A percentile compares a stretch with the other conserved stretches of the same genome.
phyloP scores from a whole-genome alignment of 2,888 invertebrate species.

The Spilarctia lutea region DNA sequence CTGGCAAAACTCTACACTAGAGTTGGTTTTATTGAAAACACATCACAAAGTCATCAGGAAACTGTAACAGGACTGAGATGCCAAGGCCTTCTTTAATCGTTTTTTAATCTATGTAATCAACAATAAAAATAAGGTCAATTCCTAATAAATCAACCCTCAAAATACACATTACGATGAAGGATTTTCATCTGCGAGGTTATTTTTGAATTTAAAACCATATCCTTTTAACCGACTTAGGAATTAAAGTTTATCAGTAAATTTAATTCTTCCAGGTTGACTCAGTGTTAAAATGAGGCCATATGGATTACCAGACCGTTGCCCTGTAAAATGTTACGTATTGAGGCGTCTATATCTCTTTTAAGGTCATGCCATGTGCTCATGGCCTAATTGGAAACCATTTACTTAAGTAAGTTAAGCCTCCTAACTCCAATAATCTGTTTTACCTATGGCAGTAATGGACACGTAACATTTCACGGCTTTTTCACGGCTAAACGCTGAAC shows the following conservation, averaged over 20 bases:
- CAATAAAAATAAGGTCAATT: not conserved
- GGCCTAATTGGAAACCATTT: slow-evolving; percentile 31
- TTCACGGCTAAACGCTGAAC: no score
- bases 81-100: not conserved
- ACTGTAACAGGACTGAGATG: not conserved
- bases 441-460: not conserved
- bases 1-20: no score
- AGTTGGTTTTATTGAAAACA: not conserved
- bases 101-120: not conserved
- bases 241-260: not conserved
- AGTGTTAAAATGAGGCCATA: not conserved
- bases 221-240: not conserved
- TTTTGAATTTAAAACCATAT: not conserved
- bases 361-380: slow-evolving; percentile 8
- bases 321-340: not conserved
- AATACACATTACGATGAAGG: not conserved
- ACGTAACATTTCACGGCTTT: no score
- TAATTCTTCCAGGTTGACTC: not conserved
- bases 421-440: not conserved
- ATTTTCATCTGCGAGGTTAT: not conserved
- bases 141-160: not conserved
- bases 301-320: not conserved
- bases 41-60: not conserved
- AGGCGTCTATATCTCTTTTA: not conserved
- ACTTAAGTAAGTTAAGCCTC: slow-evolving; percentile 1